Conservation (phyloP, 37 sponge, comb jelly and placozoan genomes). For the Oscarella lobularis region DNA sequence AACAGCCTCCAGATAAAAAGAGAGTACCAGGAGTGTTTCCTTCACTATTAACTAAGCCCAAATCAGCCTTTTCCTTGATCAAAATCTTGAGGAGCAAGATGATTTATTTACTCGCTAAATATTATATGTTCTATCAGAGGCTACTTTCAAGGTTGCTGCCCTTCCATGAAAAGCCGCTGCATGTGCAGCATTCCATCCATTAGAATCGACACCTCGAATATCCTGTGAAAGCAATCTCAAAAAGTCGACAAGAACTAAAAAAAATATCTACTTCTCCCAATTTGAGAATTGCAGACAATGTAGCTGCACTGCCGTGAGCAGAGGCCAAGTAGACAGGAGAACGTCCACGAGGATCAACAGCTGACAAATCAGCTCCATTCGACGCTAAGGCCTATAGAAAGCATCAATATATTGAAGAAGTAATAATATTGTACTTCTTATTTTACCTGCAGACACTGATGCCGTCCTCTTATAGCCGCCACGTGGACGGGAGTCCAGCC, state of each 20-base stretch:
- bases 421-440: neutral
- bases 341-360: neutral
- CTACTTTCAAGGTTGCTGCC: constrained; percentile 35
- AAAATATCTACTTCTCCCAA: neutral
- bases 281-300: neutral
- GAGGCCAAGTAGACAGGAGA: neutral
- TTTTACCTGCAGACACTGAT: neutral
- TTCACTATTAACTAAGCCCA: constrained; percentile 19
- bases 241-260: neutral
- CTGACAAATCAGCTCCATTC: neutral
- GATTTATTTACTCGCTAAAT: too few species aligned
- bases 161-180: constrained; percentile 74
- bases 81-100: constrained; percentile 12
- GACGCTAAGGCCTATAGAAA: neutral
- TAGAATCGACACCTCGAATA: constrained; percentile 16
- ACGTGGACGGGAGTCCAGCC: neutral
- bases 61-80: constrained; percentile 16
- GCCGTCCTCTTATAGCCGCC: neutral
- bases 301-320: neutral
- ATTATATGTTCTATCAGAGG: too few species aligned
- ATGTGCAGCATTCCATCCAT: constrained; percentile 47
- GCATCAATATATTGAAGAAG: neutral
- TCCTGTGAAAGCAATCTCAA: too few species aligned
- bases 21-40: constrained; percentile 31
- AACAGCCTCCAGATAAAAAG: neutral